phyloP scores from a whole-genome alignment of 2,113 vertebrate genomes.

The Anarrhichthys ocellatus region DNA sequence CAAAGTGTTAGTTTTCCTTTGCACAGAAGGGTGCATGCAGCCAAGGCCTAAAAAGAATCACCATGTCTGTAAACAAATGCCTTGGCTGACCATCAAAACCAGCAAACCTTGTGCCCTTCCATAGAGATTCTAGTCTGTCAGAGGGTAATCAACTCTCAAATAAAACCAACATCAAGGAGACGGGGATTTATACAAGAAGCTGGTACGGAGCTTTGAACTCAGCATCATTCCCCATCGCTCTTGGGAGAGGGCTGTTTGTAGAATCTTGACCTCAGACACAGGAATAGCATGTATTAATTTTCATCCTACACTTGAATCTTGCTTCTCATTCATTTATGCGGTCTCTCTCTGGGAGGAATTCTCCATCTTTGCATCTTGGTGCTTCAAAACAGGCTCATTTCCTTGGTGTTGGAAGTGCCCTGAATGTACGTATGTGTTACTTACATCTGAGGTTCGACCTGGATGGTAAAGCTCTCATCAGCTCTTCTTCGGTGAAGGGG shows the following conservation, averaged over 20 bases:
- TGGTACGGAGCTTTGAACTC: constrained; percentile 72
- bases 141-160: constrained; percentile 85
- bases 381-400: constrained; percentile 54
- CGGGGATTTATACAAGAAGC: constrained; percentile 74
- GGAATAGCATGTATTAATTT: constrained; percentile 77
- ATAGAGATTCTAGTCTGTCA: constrained; percentile 79
- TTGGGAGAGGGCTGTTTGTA: constrained; percentile 74
- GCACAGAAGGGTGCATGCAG: constrained; percentile 65
- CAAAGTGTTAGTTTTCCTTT: constrained; percentile 72
- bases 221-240: constrained; percentile 74
- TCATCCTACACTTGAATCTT: constrained; percentile 70
- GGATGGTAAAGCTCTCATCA: constrained; percentile 36
- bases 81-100: constrained; percentile 84
- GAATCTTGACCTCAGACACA: constrained; percentile 78
- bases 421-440: constrained; percentile 38
- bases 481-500: constrained; percentile 13
- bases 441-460: constrained; percentile 45
- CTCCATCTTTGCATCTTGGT: constrained; percentile 57
- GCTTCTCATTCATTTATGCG: constrained; percentile 79
- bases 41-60: constrained; percentile 71
- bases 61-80: constrained; percentile 75
- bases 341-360: constrained; percentile 59
- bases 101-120: constrained; percentile 73
- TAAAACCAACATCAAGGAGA: constrained; percentile 80
- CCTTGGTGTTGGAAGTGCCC: constrained; percentile 24